Evolutionary conservation across 2,797 vertebrate species (phyloP).

Genomic region (Myotis planiceps): DNA sequence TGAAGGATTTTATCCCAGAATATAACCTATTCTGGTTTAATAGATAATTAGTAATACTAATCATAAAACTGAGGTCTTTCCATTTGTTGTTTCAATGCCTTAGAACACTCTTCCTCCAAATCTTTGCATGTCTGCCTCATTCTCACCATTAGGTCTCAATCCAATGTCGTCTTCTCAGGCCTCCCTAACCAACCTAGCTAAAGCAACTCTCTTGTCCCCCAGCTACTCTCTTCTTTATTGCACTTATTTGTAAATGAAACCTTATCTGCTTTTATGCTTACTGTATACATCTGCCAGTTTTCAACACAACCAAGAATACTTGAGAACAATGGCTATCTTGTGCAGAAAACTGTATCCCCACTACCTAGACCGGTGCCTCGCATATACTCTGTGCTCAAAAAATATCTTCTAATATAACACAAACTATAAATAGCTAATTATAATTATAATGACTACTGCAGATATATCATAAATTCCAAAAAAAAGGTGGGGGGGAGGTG

Average conservation of each 20-base stretch:
- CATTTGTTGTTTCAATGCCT: background rate
- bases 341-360: background rate
- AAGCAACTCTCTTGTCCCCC: background rate
- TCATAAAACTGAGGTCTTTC: background rate
- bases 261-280: background rate
- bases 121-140: background rate
- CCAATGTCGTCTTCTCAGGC: background rate
- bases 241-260: background rate
- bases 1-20: background rate
- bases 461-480: background rate
- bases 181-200: background rate
- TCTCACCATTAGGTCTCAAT: background rate
- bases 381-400: background rate
- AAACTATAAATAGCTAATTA: background rate
- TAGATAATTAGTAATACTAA: background rate
- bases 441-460: background rate
- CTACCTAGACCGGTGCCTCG: background rate
- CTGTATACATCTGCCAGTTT: background rate
- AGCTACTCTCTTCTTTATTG: background rate
- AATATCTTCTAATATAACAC: background rate
- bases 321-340: background rate
- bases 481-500: background rate
- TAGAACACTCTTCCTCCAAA: background rate
- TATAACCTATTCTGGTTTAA: background rate
- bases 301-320: background rate